A percentile compares a stretch with the other conserved stretches of the same genome.
Conservation (phyloP, 35 echinoderm and acorn worm species). For the Eucidaris tribuloides region DNA sequence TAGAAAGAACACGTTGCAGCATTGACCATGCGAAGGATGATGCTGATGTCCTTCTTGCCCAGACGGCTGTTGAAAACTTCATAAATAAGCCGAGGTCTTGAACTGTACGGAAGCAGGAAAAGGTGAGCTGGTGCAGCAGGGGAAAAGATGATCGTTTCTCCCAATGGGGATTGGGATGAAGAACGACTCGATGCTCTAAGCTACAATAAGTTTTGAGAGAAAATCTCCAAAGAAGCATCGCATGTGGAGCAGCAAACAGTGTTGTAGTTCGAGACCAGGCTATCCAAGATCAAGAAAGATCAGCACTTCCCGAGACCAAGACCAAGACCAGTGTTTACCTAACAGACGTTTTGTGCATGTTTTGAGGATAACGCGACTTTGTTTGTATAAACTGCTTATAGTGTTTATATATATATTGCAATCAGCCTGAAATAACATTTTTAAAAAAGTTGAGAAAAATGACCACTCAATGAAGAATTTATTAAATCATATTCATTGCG, state of each 20-base stretch:
- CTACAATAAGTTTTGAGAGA: constrained; percentile 16
- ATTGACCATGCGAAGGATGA: background rate
- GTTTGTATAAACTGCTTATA: no score
- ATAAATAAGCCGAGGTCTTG: background rate
- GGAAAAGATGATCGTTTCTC: background rate
- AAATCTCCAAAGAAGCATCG: background rate
- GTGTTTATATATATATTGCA: no score
- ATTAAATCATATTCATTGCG: no score
- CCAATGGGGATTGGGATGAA: background rate
- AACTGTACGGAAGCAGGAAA: background rate
- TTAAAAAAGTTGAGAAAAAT: no score
- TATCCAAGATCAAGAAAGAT: no score
- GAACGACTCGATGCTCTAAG: constrained; percentile 2
- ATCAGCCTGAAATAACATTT: no score
- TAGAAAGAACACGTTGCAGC: background rate
- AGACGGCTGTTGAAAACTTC: background rate
- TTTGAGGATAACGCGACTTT: no score
- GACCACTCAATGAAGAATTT: no score
- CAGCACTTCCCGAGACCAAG: no score
- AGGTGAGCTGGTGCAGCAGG: background rate
- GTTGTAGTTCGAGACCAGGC: no score
- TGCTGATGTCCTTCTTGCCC: constrained; percentile 25
- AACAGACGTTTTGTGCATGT: no score
- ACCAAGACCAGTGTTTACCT: no score
- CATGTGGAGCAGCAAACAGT: constrained; percentile 5